Conservation (phyloP, 2,797 vertebrate species). For the Periparus ater region DNA sequence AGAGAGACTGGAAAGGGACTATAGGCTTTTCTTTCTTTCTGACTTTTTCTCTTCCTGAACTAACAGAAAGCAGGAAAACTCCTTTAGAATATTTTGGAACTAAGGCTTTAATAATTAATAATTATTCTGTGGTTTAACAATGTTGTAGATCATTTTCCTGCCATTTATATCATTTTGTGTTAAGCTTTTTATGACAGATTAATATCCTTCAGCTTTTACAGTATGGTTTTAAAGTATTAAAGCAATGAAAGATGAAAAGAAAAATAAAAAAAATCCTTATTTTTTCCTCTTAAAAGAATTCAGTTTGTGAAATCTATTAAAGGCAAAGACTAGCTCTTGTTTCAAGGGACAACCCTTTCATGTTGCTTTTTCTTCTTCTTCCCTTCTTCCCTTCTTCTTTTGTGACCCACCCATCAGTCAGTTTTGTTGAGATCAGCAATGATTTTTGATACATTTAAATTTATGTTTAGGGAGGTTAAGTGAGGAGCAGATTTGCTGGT, state of each 20-base stretch:
- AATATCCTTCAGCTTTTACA: constrained; percentile 64
- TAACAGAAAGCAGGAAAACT: constrained; percentile 55
- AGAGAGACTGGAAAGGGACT: constrained; percentile 39
- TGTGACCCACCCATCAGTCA: neutral
- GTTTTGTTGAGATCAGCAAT: neutral
- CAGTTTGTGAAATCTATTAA: neutral
- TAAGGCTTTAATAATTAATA: constrained; percentile 62
- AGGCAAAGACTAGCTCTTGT: neutral
- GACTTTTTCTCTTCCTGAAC: constrained; percentile 54
- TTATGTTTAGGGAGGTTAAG: neutral
- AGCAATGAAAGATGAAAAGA: constrained; percentile 48
- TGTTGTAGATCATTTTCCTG: constrained; percentile 59
- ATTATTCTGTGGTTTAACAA: constrained; percentile 65
- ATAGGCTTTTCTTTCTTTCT: constrained; percentile 53
- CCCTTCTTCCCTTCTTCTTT: neutral
- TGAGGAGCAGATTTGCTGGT: neutral
- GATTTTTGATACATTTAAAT: neutral
- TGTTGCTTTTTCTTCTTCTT: constrained; percentile 1
- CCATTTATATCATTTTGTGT: constrained; percentile 51
- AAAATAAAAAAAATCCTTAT: neutral
- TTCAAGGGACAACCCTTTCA: neutral
- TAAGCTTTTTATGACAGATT: constrained; percentile 69
- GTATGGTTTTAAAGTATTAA: constrained; percentile 49
- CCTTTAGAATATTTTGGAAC: constrained; percentile 47
- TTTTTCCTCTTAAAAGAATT: constrained; percentile 16